Evolutionary conservation across 2,888 invertebrate species (phyloP), one percentile per base, ranked within the genome.

Genomic region (Cephus pygmeus): DNA sequence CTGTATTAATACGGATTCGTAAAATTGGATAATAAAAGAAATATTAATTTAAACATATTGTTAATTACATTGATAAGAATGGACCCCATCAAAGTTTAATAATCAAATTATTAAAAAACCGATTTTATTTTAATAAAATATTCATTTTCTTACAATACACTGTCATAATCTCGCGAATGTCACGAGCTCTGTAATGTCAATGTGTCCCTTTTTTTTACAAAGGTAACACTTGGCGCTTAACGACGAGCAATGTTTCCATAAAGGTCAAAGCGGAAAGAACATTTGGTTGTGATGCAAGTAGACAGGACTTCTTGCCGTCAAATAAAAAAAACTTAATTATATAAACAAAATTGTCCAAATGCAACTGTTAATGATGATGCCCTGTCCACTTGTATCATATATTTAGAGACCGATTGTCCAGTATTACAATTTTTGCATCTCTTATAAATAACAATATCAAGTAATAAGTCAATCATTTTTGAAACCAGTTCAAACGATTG

Each of bases 1-100:
- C 75, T 78, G 79, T 80, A 78, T 81, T 81, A 73, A 56, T 75
- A 78, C 76, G 74, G 9, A 77, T 79, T 80, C 75, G 73, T 80
- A 80, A 79, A 76, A 81, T 81, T 81, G 76, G 77, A 76, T 77
- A 81, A 82, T 81, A 82, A 82, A 82, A 23, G 2, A 56, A 56
- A 56, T 56, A 79, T 77, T 78, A 81, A 79, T 81, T 81, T 79
- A 79, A 82, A 56, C 23, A 6, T 56, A 56, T 23, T 56, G 15
- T 40, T 40, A 40, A 40, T 40, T 40, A 40, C 6, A 15, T 23
- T 23, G 23, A 23, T 56, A 23, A 9, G 1, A 9, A 23, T 56
- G 23, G 15, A 9, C 9, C 6, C 9, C 6, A 23, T 23, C 23
- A 23, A 56, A 56, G 15, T 34, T 34, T 30, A 30, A 36, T n/a